Percentiles rank a stretch among this genome's conserved stretches.
Conservation (phyloP, 2,797 vertebrate genomes). For the Halcyon leucocephala region DNA sequence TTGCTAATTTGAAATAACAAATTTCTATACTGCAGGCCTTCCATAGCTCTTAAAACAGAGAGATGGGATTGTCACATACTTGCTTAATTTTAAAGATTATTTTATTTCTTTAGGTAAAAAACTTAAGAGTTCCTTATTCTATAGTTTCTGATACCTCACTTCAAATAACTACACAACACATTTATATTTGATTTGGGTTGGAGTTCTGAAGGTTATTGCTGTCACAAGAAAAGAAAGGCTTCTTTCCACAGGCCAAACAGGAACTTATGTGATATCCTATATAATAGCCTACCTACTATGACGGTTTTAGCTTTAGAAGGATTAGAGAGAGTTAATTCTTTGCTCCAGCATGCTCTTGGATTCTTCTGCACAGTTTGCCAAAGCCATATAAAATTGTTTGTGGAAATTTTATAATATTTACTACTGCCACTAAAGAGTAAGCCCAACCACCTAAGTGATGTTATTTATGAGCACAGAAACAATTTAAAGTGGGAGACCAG, state of each 20-base stretch:
- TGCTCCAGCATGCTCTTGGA: background rate
- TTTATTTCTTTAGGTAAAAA: background rate
- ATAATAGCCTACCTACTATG: background rate
- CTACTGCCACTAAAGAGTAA: background rate
- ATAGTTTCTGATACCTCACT: background rate
- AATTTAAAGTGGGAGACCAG: background rate
- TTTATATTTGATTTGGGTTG: background rate
- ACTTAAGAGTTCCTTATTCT: background rate
- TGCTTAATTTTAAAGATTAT: background rate
- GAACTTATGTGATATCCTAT: background rate
- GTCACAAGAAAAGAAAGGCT: background rate
- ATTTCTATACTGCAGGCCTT: background rate
- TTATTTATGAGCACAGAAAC: background rate
- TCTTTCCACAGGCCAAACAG: background rate
- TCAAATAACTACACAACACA: background rate
- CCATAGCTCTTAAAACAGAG: background rate
- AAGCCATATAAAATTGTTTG: background rate
- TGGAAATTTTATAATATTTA: constrained; percentile 12
- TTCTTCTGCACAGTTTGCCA: background rate
- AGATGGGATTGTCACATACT: background rate
- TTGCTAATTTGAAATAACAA: background rate
- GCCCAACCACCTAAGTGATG: background rate
- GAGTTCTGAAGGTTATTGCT: background rate
- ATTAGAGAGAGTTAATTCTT: background rate
- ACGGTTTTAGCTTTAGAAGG: background rate